These are phyloP conservation scores for Liparis tanakae DNA, from an alignment of 2,797 vertebrate genomes.

Conservation along the genomic window DNA sequence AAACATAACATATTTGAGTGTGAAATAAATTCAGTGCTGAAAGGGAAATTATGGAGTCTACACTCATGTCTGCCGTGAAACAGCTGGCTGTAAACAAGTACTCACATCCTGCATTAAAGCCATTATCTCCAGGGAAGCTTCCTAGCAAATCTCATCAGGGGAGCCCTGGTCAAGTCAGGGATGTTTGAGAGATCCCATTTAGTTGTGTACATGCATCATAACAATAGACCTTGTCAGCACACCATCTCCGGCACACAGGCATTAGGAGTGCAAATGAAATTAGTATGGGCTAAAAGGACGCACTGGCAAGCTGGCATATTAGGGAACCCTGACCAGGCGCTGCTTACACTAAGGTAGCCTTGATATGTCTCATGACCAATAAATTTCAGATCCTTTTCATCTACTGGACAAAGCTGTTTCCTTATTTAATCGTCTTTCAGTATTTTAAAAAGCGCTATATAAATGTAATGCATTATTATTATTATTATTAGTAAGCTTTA, in stretches of 20 bases:
- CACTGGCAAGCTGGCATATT: slow-evolving; percentile 47
- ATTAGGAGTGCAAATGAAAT: slow-evolving; percentile 72
- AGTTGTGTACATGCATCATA: slow-evolving; percentile 73
- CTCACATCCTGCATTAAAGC: slow-evolving; percentile 56
- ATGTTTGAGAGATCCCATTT: slow-evolving; percentile 67
- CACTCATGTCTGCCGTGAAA: slow-evolving; percentile 31
- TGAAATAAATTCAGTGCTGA: slow-evolving; percentile 26
- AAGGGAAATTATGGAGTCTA: slow-evolving; percentile 21
- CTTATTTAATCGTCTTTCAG: background rate
- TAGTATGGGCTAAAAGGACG: slow-evolving; percentile 61
- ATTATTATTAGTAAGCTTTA: background rate
- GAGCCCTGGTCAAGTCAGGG: slow-evolving; percentile 37
- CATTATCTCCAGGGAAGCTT: slow-evolving; percentile 48
- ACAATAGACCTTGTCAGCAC: slow-evolving; percentile 62
- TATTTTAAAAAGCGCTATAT: no score
- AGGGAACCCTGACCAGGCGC: slow-evolving; percentile 27
- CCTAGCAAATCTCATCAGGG: slow-evolving; percentile 60
- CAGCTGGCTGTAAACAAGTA: slow-evolving; percentile 49
- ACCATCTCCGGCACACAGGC: slow-evolving; percentile 60
- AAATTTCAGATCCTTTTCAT: slow-evolving; percentile 4
- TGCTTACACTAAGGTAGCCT: slow-evolving; percentile 14
- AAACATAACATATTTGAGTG: slow-evolving; percentile 33
- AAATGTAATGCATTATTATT: no score
- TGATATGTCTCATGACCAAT: slow-evolving; percentile 2
- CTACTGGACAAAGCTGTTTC: background rate